Conservation (phyloP, 2,797 vertebrate genomes). For the Enteromius viviparus region DNA sequence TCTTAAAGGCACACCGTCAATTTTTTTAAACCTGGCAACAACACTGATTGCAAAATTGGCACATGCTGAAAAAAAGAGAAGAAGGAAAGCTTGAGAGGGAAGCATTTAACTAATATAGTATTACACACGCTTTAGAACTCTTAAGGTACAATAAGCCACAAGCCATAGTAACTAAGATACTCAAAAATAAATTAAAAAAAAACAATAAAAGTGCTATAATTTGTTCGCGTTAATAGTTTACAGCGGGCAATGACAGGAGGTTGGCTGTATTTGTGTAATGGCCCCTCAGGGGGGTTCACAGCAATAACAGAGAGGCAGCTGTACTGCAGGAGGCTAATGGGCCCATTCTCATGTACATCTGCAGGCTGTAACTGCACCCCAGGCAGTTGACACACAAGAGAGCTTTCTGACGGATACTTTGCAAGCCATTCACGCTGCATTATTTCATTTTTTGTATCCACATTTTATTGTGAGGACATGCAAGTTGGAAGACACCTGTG, state of each 20-base stretch:
- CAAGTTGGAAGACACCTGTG: slow-evolving; percentile 26
- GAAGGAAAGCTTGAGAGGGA: not conserved
- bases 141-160: not conserved
- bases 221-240: not conserved
- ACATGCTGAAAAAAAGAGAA: not conserved
- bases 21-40: slow-evolving; percentile 5
- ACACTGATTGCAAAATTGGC: not conserved
- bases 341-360: slow-evolving; percentile 65
- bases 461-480: not conserved
- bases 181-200: not conserved
- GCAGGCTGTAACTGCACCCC: slow-evolving; percentile 49
- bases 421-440: not conserved
- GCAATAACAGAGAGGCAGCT: slow-evolving; percentile 47
- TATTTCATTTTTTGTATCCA: not conserved
- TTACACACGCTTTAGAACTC: not conserved
- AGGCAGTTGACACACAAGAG: slow-evolving; percentile 17
- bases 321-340: slow-evolving; percentile 41
- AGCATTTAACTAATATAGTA: not conserved
- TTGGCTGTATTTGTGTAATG: slow-evolving; percentile 31
- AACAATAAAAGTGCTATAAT: not conserved
- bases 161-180: not conserved
- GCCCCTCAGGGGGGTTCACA: slow-evolving; percentile 11
- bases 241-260: not conserved
- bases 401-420: slow-evolving; percentile 16
- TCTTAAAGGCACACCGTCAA: slow-evolving; percentile 52